These are phyloP conservation scores for Zaprionus ghesquierei DNA, from an alignment of 1,140 invertebrate species.

Conservation along the genomic window DNA sequence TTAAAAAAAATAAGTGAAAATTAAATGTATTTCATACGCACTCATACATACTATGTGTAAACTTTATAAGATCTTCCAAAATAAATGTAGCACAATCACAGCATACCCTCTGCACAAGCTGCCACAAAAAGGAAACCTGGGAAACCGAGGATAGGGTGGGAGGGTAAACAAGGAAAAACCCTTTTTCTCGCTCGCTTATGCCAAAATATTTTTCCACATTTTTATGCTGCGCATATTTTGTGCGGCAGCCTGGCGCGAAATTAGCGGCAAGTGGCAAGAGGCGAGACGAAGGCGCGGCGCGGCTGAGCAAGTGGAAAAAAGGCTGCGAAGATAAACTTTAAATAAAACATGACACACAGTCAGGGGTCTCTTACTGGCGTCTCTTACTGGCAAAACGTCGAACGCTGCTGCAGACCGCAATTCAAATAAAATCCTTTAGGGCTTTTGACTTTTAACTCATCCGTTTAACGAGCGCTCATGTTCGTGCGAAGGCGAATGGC, in stretches of 20 bases:
- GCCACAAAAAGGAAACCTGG: neutral
- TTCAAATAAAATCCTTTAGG: slow-evolving; percentile 82
- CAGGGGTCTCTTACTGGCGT: neutral
- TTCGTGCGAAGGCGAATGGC: slow-evolving; percentile 70
- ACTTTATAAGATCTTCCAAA: too few relatives aligned
- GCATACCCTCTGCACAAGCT: neutral
- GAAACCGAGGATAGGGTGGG: neutral
- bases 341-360: slow-evolving; percentile 74
- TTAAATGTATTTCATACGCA: too few relatives aligned
- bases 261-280: slow-evolving; percentile 57
- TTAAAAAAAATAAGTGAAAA: too few relatives aligned
- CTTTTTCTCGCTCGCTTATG: slow-evolving; percentile 52
- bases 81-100: too few relatives aligned
- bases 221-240: slow-evolving; percentile 73
- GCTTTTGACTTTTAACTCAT: slow-evolving; percentile 81
- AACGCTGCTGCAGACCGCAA: slow-evolving; percentile 71
- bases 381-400: slow-evolving; percentile 51
- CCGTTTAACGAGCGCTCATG: slow-evolving; percentile 79
- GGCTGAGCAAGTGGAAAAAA: slow-evolving; percentile 46
- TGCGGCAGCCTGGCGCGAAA: slow-evolving; percentile 65
- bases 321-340: slow-evolving; percentile 72
- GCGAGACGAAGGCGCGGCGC: slow-evolving; percentile 25
- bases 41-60: too few relatives aligned
- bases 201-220: slow-evolving; percentile 78
- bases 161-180: neutral